Conservation (phyloP, 2,113 vertebrate genomes). For the Gavia stellata region DNA sequence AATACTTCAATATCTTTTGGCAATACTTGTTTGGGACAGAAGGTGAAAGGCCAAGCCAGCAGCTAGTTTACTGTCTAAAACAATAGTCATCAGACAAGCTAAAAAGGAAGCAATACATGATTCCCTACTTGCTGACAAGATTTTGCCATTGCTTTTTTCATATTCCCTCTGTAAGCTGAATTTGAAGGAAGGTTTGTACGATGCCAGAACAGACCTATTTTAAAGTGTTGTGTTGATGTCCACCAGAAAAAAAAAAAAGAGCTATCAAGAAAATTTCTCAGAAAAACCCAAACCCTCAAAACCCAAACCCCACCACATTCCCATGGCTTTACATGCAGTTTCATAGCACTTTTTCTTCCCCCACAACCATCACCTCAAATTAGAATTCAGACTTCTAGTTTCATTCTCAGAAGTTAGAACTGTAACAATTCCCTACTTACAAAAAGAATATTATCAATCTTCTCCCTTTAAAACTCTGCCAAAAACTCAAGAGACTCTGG, state of each 20-base stretch:
- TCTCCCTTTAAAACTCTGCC: background rate
- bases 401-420: background rate
- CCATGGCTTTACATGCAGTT: background rate
- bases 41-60: constrained; percentile 31
- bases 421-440: background rate
- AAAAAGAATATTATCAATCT: background rate
- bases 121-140: background rate
- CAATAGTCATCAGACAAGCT: constrained; percentile 17
- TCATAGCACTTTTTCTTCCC: background rate
- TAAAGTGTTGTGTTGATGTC: background rate
- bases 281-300: no score
- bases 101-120: background rate
- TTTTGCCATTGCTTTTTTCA: background rate
- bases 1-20: constrained; percentile 46
- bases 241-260: background rate
- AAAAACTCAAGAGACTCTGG: background rate
- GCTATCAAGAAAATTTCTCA: background rate
- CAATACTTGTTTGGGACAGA: constrained; percentile 23
- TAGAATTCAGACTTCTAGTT: background rate
- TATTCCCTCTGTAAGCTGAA: background rate
- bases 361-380: background rate
- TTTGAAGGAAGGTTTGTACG: background rate
- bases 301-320: background rate
- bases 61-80: constrained; percentile 41
- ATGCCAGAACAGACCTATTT: background rate